Percentiles rank a stretch among this genome's conserved stretches.
Conservation (phyloP, 2,797 vertebrate species). For the Lutra lutra region DNA sequence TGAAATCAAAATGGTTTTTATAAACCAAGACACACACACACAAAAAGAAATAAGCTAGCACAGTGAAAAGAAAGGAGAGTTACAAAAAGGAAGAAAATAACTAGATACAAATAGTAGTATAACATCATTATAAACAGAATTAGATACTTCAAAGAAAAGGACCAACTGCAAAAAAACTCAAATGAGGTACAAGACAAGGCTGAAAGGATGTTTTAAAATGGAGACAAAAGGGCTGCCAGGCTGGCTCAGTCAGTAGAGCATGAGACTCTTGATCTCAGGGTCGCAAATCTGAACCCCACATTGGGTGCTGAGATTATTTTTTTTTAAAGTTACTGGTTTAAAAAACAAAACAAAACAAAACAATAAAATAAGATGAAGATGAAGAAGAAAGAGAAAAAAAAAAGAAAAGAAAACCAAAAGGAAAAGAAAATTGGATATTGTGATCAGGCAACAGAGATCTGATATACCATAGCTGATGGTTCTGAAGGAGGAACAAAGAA, state of each 20-base stretch:
- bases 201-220: neutral
- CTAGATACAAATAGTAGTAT: neutral
- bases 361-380: neutral
- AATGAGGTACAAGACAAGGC: neutral
- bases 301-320: neutral
- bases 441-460: neutral
- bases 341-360: neutral
- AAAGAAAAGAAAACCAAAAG: neutral
- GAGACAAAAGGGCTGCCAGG: neutral
- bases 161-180: neutral
- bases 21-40: neutral
- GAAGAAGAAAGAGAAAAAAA: neutral
- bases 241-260: neutral
- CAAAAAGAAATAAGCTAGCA: neutral
- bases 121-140: neutral
- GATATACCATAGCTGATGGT: neutral
- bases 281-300: fast-evolving
- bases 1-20: neutral
- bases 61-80: neutral
- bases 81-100: neutral
- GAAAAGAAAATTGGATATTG: neutral
- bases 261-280: neutral
- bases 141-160: neutral
- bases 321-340: neutral
- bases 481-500: neutral